A percentile compares a stretch with the other conserved stretches of the same genome.
These are phyloP conservation scores for Chelon auratus DNA, from an alignment of 2,797 vertebrate species.

Conservation along the genomic window DNA sequence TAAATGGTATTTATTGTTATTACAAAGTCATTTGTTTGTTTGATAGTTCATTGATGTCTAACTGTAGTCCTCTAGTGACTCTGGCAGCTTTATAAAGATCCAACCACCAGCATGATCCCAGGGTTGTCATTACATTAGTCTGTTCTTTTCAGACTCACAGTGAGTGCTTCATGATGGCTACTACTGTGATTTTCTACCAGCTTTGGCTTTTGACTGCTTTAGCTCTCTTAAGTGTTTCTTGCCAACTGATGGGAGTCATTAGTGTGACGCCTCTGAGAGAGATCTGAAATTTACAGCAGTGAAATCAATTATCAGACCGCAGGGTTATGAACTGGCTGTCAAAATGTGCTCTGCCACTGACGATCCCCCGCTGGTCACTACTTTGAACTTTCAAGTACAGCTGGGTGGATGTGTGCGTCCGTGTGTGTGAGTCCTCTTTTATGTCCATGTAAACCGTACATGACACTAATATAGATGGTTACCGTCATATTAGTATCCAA, in stretches of 20 bases:
- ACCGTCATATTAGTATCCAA: too few species aligned
- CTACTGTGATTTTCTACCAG: not conserved
- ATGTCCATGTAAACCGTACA: too few species aligned
- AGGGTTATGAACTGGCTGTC: not conserved
- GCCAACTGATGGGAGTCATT: constrained; percentile 22
- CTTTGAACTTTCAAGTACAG: not conserved
- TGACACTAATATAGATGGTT: too few species aligned
- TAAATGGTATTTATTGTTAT: too few species aligned
- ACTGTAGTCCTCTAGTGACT: not conserved
- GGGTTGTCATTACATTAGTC: not conserved
- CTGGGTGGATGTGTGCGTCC: not conserved
- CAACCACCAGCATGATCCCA: not conserved
- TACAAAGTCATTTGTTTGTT: not conserved
- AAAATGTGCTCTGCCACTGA: not conserved
- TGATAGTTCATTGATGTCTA: not conserved
- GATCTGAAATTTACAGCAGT: constrained; percentile 13
- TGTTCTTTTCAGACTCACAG: not conserved
- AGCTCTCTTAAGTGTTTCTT: constrained; percentile 7
- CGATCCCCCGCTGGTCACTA: not conserved
- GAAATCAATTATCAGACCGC: constrained; percentile 18
- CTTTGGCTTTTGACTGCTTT: constrained; percentile 8
- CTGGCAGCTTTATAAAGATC: not conserved
- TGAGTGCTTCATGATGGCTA: not conserved
- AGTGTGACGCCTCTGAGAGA: constrained; percentile 1
- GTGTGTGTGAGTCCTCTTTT: too few species aligned